Evolutionary conservation across 2,888 invertebrate genomes (phyloP), one percentile per base, ranked within the genome.

Genomic region (Pristionchus mayeri): DNA sequence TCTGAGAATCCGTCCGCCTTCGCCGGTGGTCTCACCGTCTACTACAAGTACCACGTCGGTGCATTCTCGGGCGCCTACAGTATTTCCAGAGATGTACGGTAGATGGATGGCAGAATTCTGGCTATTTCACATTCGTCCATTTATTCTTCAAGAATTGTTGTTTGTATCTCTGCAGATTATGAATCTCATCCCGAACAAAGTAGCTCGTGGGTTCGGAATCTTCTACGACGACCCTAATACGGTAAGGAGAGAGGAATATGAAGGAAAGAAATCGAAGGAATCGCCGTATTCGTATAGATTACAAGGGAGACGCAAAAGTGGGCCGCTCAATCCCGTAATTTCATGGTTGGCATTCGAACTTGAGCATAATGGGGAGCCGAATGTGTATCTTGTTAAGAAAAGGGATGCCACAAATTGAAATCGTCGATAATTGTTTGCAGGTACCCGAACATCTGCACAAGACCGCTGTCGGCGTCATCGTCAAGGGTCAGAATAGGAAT

Each of bases 1-100:
- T 9, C 37, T 18, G 34, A 34, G 24, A 57, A 34, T 4, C 80
- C 80, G 37, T 3, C 54, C 40, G 40, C 30, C 37, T 80, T 80
- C 80, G 54, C 54, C 37, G 80, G 57, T 4, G 80, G 80, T 37
- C 50, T 52, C 57, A 80, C 80, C 57, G 80, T 80, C 54, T 80
- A 80, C 80, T 80, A 80, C 57, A 80, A 80, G 80, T 27, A 80
- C 57, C 80, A 80, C 24, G 57, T 80, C n/a, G 80, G 80, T 0
- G 24, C 80, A n/a, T 80, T 57, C 24, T 21, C 13, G 16, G 37
- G 40, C 0, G 80, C 80, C 2, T 57, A 80, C 37, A 7, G 27
- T n/a, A 24, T 80, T 13, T 37, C n/a, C 57, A 52, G 57, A 57
- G 80, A 80, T 54, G 80, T 78, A 78, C 75, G 75, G 44, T 40